Evolutionary conservation across 1,140 invertebrate genomes (phyloP).

Genomic region (Theocolax elegans): DNA sequence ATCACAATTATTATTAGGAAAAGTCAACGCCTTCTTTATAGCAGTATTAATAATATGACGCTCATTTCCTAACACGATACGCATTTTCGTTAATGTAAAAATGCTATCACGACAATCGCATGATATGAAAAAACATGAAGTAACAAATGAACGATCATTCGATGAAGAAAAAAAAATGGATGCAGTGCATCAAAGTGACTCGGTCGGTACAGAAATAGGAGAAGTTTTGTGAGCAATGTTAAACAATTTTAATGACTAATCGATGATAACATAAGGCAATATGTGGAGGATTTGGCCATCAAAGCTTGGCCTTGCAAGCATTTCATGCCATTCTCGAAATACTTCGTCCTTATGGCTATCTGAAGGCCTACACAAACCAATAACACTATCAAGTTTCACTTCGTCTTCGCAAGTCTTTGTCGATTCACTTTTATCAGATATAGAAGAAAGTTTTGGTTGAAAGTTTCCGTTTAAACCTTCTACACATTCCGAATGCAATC

Average conservation of each 20-base stretch:
- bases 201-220: conserved; percentile 26
- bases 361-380: conserved; percentile 46
- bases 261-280: conserved; percentile 93
- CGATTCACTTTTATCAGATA: conserved; percentile 42
- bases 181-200: conserved; percentile 32
- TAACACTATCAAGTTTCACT: conserved; percentile 41
- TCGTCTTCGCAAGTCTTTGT: conserved; percentile 44
- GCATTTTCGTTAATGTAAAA: conserved; percentile 28
- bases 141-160: conserved; percentile 38
- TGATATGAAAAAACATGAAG: conserved; percentile 39
- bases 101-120: conserved; percentile 39
- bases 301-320: conserved; percentile 75
- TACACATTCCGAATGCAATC: conserved; percentile 58
- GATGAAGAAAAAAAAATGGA: conserved; percentile 34
- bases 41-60: neutral
- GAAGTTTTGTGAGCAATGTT: conserved; percentile 34
- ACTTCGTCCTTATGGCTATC: conserved; percentile 58
- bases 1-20: conserved; percentile 42
- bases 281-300: conserved; percentile 82
- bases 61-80: conserved; percentile 27
- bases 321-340: conserved; percentile 88
- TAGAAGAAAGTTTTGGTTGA: conserved; percentile 53
- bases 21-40: conserved; percentile 29
- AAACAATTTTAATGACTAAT: conserved; percentile 69
- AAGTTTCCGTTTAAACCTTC: conserved; percentile 66